Base-by-base conservation (phyloP, 2,113 vertebrate species). In the Glaucomys volans region DNA sequence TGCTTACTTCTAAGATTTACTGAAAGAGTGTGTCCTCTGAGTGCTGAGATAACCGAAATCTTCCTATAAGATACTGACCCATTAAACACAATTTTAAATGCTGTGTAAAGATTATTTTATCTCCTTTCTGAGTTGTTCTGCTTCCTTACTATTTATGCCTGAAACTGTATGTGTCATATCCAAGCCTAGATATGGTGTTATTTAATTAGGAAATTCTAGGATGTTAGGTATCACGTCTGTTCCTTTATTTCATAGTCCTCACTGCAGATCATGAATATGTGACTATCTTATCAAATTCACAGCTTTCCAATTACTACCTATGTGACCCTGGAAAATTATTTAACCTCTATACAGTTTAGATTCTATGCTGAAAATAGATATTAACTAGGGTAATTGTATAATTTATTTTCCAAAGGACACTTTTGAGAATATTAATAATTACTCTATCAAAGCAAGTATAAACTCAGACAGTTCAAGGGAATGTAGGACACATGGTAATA, bases 251-350 rank as follows among this genome's bases (percentile, higher is more conserved):
- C 30, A 71, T 10, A 71, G 47, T 66, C 32, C 54, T 95, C 69
- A 69, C 40, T 40, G 12, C 42, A 64, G 62, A 35, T 82, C n/a
- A 91, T 64, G 69, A 95, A 86, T 91, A 94, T 89, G 40, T 11
- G 82, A 37, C 8, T 13, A 71, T 94, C 87, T 92, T 71, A 52
- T 92, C 83, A 87, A 95, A 93, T 95, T 74, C 37, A 37, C 57
- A 95, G 92, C 54, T 94, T 97, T 92, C 64, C 71, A 94, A 76
- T 97, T 90, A 93, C 37, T 96, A 87, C 28, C 57, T 93, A 76
- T 37, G 57, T 95, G 50, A 96, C 64, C 62, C 40, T 54, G 35
- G 74, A 12, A 87, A 91, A 89, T 89, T 79, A 66, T 85, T 97
- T 95, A 95, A 97, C 79, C 50, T 96, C 35, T 87, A 24, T 83